Evolutionary conservation across 23 tunicate species (phyloP), one percentile per base, ranked within the genome.

Genomic region (Halocynthia roretzi): DNA sequence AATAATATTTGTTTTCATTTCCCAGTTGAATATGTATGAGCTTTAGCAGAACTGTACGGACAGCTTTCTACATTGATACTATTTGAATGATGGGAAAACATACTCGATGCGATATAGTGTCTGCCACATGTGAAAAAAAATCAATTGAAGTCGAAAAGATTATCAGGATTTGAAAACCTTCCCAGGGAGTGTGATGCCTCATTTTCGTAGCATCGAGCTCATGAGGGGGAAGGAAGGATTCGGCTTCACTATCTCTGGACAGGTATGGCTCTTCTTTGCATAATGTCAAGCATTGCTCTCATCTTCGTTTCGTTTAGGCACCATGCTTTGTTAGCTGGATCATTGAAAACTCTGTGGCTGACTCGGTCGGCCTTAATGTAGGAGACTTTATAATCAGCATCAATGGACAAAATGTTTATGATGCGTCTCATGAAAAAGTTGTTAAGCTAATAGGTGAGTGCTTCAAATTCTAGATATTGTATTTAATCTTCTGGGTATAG

Each of bases 241-340:
- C 75, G 95, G 95, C 56, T 88, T 88, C 61, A 83, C 85, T 7
- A 50, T 86, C 48, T 86, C 91, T 74, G 91, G 91, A 68, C 91
- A 86, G 72, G 91, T 86, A 69, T 12, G 11, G 11, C 18, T 58
- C 17, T 58, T 4, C 17, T n/a, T 58, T 0, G 17, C 17, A 58
- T 14, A 58, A 58, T 14, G 15, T 11, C 15, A 71, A 50, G 11
- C 31, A 71, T 5, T 31, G 44, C 44, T 31, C 4, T 31, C 44
- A 31, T 31, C 44, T 31, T 31, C 44, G 15, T 78, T 9, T 78
- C 21, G n/a, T 55, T 51, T 23, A 88, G 87, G 81, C 84, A 7
- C 95, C 95, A 8, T 71, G 95, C 80, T 83, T 72, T 79, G 87
- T 88, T 4, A 83, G 87, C 75, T 88, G 95, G 95, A 72, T 88